Evolutionary conservation across 2,797 vertebrate genomes (phyloP), one percentile per base, ranked within the genome.

Genomic region (Danio choprae): DNA sequence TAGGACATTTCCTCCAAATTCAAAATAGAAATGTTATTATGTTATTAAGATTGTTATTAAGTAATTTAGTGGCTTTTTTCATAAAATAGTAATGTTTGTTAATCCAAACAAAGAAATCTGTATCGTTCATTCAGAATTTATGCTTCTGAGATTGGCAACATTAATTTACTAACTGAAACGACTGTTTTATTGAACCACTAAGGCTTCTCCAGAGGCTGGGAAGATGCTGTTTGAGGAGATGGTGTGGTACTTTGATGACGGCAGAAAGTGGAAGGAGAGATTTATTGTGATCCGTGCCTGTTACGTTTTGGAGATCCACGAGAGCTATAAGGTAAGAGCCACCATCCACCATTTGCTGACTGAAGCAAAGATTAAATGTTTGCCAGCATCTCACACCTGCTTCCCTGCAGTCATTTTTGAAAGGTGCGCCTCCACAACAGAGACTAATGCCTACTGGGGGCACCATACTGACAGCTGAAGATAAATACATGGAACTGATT

Each of bases 231-330:
- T 96, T 0, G 94, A 96, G 75, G 94, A 94, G 50, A 90, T 87
- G 7, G 71, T 96, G 36, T 81, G 91, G 43, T 94, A 91, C 70
- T 94, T 91, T 0, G 95, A 96, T 48, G 95, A 96, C 6, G 84
- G 89, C 90, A 95, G 92, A 91, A 98, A 97, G 87, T 98, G 96
- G 97, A 95, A 89, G 85, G 95, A 97, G 50, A 87, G 95, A 87
- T 96, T 95, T 0, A 15, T 96, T 0, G 95, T 96, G 82, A 88
- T 97, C 73, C 94, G 93, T 87, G 95, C 94, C 1, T 95, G 95
- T 87, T 95, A 96, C 88, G 89, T 91, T 36, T 89, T 98, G 91
- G 94, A 97, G 88, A 96, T 93, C 89, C 95, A 97, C 72, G 95
- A 96, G 72, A 94, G 87, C 83, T 93, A 94, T 85, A 95, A 97